Evolutionary conservation across 23 tunicate genomes (phyloP), one percentile per base, ranked within the genome.

Genomic region (Trididemnum nubilum): DNA sequence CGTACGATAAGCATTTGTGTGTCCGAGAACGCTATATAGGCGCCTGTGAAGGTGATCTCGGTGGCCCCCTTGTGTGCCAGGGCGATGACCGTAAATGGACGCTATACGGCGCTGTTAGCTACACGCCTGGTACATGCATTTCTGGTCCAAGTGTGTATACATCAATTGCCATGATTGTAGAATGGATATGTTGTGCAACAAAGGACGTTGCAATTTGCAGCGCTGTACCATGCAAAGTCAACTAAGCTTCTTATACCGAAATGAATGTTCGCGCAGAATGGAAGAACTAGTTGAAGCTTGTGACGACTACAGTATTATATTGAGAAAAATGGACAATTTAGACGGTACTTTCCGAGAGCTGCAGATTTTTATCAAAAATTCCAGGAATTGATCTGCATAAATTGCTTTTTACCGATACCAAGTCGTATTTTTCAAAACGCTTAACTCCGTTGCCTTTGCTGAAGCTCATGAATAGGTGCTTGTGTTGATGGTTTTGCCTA

Each of bases 31-130:
- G 24, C 19, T 26, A 82, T 1, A 66, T 28, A 31, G 97, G 87
- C 0, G 81, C 90, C 9, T 85, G 90, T 57, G 86, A 85, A 38
- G 97, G 97, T 22, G 97, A 91, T 64, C 76, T 85, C 51, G 97
- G 97, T 0, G 90, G 97, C 36, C 90, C 97, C 2, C 76, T 91
- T 23, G 90, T 91, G 35, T 91, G 97, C 65, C 84, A 76, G 33
- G 83, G 85, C 19, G 76, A 64, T 15, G 97, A 91, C 80, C 77
- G 63, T 9, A 64, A 57, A 81, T 91, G 97, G 97, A 83, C 85
- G 33, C 86, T 91, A 1, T 79, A 81, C 51, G 90, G 97, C 37
- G 90, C 80, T 61, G 80, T 89, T 51, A 91, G 97, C 64, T 91
- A 79, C 73, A 89, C 86, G 0, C 87, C 97, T n/a, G 40, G 23